A percentile compares a stretch with the other conserved stretches of the same genome.
phyloP scores from a whole-genome alignment of 2,888 invertebrate genomes.

The Anoncus sp. region DNA sequence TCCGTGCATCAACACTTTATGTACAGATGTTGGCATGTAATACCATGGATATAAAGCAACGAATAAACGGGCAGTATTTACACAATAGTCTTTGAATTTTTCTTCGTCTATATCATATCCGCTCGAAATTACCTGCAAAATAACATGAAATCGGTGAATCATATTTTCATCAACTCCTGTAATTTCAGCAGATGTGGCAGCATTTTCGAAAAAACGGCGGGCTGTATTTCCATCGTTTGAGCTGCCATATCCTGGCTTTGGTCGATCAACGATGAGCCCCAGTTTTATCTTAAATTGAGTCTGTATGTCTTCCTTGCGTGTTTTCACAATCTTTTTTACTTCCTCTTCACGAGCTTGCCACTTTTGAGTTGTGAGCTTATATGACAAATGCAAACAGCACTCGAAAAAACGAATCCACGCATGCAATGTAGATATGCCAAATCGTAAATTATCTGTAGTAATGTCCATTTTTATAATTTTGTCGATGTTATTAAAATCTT shows the following conservation, averaged over 20 bases:
- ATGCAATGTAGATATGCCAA: conserved; percentile 72
- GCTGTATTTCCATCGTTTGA: conserved; percentile 55
- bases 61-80: not conserved
- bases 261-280: conserved; percentile 52
- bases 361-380: conserved; percentile 65
- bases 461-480: conserved; percentile 52
- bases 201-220: conserved; percentile 56
- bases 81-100: not conserved
- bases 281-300: no score
- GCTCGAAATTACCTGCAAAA: not conserved
- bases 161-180: conserved; percentile 1
- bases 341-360: conserved; percentile 61
- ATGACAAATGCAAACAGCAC: conserved; percentile 62
- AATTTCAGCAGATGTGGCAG: conserved; percentile 26
- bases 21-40: conserved; percentile 1
- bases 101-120: not conserved
- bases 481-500: conserved; percentile 23
- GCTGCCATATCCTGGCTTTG: conserved; percentile 53
- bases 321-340: conserved; percentile 57
- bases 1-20: not conserved
- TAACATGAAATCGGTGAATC: not conserved
- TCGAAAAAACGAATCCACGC: conserved; percentile 68
- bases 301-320: no score
- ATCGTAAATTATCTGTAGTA: conserved; percentile 58
- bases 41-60: not conserved